Conservation (phyloP, 2,888 invertebrate species). For the Perizoma flavofasciatum region DNA sequence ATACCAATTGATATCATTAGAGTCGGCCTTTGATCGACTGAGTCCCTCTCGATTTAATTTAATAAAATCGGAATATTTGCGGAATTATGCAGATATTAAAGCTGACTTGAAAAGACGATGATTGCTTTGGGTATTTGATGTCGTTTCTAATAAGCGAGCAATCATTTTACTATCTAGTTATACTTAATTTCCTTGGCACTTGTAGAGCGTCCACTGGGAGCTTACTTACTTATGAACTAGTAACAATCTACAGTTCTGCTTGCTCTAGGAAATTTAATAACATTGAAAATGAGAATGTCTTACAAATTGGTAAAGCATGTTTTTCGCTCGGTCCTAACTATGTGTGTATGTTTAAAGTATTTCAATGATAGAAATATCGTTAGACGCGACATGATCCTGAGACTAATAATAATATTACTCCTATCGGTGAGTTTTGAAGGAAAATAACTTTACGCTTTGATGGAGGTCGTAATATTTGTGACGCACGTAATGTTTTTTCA, state of each 20-base stretch:
- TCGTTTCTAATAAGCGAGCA: conserved; percentile 33
- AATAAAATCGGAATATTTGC: conserved; percentile 59
- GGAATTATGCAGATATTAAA: conserved; percentile 39
- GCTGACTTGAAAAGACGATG: conserved; percentile 32
- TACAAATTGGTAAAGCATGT: too few species aligned
- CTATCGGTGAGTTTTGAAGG: too few species aligned
- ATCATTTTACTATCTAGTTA: conserved; percentile 24
- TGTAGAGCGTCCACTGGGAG: conserved; percentile 19
- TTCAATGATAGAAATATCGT: too few species aligned
- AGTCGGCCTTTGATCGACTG: conserved; percentile 66
- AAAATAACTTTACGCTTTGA: not conserved
- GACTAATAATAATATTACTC: too few species aligned
- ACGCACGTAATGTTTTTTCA: not conserved
- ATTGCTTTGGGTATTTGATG: conserved; percentile 30
- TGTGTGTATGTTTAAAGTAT: too few species aligned
- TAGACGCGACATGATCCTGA: too few species aligned
- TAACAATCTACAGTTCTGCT: not conserved
- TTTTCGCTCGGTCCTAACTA: too few species aligned
- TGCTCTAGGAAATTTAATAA: not conserved
- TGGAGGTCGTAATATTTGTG: not conserved
- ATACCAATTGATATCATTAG: conserved; percentile 70
- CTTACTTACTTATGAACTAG: conserved; percentile 1
- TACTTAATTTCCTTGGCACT: conserved; percentile 26
- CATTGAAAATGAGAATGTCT: not conserved
- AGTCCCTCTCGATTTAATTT: conserved; percentile 67